These are phyloP conservation scores for Cetonia aurata DNA, from an alignment of 2,888 invertebrate genomes.

Conservation along the genomic window DNA sequence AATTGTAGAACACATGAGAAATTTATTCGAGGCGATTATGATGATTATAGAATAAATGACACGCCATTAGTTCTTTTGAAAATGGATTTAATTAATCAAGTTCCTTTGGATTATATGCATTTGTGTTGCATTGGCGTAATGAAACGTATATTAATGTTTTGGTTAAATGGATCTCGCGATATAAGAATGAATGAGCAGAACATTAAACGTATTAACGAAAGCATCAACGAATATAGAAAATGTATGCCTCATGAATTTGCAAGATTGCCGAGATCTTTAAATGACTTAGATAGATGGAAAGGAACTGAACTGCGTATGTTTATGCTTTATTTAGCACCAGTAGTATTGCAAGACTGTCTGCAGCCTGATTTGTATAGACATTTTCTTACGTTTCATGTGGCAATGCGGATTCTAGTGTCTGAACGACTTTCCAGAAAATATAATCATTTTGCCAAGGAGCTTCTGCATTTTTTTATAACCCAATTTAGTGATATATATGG, in stretches of 20 bases:
- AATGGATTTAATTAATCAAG: neutral
- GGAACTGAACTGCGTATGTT: neutral
- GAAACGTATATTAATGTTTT: conserved; percentile 2
- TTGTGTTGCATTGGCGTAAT: neutral
- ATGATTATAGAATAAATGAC: neutral
- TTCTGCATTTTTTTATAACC: conserved; percentile 7
- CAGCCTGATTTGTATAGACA: neutral
- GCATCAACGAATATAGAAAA: neutral
- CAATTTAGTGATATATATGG: conserved; percentile 40
- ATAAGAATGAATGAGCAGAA: neutral
- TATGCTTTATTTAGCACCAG: neutral
- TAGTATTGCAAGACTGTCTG: neutral
- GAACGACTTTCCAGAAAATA: neutral
- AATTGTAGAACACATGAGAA: neutral
- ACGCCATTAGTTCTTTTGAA: neutral
- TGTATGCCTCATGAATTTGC: conserved; percentile 4
- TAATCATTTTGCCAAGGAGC: conserved; percentile 12
- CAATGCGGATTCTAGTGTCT: conserved; percentile 5
- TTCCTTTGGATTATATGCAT: conserved; percentile 1
- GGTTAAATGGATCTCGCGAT: neutral
- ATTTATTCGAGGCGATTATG: neutral
- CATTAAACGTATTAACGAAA: neutral
- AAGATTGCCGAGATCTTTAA: neutral
- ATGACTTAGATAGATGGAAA: conserved; percentile 1
- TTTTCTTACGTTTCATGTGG: conserved; percentile 19